A percentile compares a stretch with the other conserved stretches of the same genome.
Conservation (phyloP, 2,113 vertebrate genomes). For the Varanus komodoensis region DNA sequence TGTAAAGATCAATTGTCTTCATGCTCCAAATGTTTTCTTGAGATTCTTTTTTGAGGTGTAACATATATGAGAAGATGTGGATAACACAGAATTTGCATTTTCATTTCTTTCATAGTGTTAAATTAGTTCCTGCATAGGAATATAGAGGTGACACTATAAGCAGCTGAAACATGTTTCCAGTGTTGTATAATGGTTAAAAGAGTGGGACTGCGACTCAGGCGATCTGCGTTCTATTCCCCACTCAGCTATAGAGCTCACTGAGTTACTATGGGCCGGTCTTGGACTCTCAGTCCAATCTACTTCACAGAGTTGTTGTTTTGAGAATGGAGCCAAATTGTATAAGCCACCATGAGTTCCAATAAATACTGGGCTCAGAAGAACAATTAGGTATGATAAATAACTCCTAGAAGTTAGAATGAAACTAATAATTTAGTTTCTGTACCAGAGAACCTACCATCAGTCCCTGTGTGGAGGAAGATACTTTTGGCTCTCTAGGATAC, state of each 20-base stretch:
- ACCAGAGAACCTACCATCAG: no score
- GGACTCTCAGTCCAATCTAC: no score
- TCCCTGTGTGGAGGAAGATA: not conserved
- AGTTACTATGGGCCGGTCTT: no score
- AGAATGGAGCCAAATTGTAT: no score
- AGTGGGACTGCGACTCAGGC: no score
- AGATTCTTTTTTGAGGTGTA: not conserved
- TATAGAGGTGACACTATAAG: not conserved
- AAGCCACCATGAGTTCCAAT: no score
- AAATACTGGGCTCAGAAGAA: not conserved
- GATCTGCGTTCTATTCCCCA: no score
- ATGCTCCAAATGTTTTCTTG: fast-evolving
- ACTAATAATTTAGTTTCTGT: not conserved
- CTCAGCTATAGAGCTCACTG: no score
- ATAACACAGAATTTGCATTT: conserved; percentile 23
- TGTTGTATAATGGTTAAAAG: no score
- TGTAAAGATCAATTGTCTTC: not conserved
- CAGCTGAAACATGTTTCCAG: not conserved
- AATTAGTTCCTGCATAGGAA: conserved; percentile 9
- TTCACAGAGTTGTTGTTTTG: no score
- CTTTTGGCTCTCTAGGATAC: not conserved
- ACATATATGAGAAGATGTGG: not conserved
- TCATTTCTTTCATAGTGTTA: conserved; percentile 11
- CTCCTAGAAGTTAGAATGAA: not conserved
- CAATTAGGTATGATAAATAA: not conserved